phyloP scores from a whole-genome alignment of 2,113 vertebrate genomes.

The Caranx melampygus region DNA sequence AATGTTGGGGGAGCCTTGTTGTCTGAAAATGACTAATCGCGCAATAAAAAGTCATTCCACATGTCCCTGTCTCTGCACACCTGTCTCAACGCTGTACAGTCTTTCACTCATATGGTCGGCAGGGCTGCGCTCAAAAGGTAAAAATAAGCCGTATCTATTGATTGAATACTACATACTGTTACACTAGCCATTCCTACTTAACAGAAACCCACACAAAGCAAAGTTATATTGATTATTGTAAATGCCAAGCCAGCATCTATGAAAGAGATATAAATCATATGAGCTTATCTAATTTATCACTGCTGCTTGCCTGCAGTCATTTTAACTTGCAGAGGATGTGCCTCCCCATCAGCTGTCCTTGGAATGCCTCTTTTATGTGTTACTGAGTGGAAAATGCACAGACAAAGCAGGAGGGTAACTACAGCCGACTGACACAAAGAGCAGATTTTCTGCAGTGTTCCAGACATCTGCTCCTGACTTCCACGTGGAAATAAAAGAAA shows the following conservation, averaged over 20 bases:
- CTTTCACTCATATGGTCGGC: not conserved
- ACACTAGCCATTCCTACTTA: not conserved
- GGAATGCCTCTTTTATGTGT: not conserved
- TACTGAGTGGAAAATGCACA: not conserved
- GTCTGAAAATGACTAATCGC: conserved; percentile 86
- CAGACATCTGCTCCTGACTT: conserved; percentile 30
- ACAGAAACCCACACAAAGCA: not conserved
- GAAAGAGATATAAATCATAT: not conserved
- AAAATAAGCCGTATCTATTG: not conserved
- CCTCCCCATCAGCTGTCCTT: not conserved
- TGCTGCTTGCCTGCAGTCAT: not conserved
- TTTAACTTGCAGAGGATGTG: not conserved
- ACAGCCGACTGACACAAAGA: not conserved
- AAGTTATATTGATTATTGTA: not conserved
- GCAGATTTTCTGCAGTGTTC: not conserved
- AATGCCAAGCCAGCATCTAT: not conserved
- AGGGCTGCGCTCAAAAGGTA: not conserved
- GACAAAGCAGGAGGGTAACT: not conserved
- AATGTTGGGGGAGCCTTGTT: conserved; percentile 83
- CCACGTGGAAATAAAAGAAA: conserved; percentile 12
- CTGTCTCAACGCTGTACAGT: conserved; percentile 49
- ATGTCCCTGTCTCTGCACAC: conserved; percentile 65
- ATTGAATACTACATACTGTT: not conserved
- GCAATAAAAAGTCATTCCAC: conserved; percentile 87
- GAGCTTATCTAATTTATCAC: not conserved